Evolutionary conservation across 2,888 invertebrate species (phyloP).

Genomic region (Platycheirus albimanus): DNA sequence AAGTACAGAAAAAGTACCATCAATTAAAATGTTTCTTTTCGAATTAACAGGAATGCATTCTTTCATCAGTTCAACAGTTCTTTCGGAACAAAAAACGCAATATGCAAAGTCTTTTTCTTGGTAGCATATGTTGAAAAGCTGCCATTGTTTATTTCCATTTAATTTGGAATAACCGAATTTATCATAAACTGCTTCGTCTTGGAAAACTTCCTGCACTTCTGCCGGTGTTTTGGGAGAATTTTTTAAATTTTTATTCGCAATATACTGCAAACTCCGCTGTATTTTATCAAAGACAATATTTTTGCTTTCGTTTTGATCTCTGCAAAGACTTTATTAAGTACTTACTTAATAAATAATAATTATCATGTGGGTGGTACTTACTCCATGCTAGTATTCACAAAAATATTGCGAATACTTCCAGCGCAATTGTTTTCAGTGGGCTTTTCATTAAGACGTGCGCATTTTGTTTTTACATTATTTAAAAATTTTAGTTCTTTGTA

Average conservation of each 20-base stretch:
- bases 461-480: constrained; percentile 53
- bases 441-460: constrained; percentile 51
- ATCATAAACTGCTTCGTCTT: constrained; percentile 51
- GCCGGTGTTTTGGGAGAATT: constrained; percentile 49
- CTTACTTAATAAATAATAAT: constrained; percentile 19
- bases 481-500: constrained; percentile 45
- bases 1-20: constrained; percentile 50
- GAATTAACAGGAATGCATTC: constrained; percentile 47
- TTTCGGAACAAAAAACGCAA: constrained; percentile 46
- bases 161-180: constrained; percentile 51
- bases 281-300: constrained; percentile 56
- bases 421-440: constrained; percentile 57
- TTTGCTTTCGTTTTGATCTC: constrained; percentile 60
- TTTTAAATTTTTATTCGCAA: constrained; percentile 46
- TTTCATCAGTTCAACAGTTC: constrained; percentile 29
- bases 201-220: constrained; percentile 54
- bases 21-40: constrained; percentile 43
- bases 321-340: constrained; percentile 47
- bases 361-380: constrained; percentile 56
- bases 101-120: constrained; percentile 48
- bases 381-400: constrained; percentile 57
- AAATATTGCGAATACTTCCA: constrained; percentile 55
- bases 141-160: constrained; percentile 49
- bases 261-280: constrained; percentile 50
- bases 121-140: constrained; percentile 46